Percentiles rank a stretch among this genome's conserved stretches.
Evolutionary conservation across 1,140 invertebrate genomes (phyloP).

Genomic region (Cyrtorhinus lividipennis): DNA sequence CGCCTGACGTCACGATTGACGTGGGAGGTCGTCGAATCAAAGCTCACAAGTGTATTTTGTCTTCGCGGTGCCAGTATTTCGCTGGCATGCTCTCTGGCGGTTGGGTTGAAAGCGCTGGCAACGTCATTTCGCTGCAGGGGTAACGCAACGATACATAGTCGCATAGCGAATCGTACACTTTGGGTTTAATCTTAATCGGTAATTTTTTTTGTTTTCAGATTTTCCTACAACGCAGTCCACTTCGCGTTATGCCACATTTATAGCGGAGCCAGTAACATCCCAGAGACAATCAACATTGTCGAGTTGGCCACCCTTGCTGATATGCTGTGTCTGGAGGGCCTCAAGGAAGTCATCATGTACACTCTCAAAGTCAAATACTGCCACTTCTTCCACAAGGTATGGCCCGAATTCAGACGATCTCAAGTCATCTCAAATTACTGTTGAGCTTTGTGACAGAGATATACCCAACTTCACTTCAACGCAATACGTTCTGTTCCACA

Average conservation of each 20-base stretch:
- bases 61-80: conserved; percentile 80
- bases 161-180: neutral
- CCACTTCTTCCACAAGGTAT: conserved; percentile 77
- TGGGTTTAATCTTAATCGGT: neutral
- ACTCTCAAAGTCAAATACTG: conserved; percentile 78
- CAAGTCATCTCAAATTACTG: too few species aligned
- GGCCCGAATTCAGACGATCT: neutral
- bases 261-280: conserved; percentile 69
- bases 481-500: conserved; percentile 36
- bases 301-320: conserved; percentile 75
- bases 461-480: neutral
- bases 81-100: conserved; percentile 73
- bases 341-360: conserved; percentile 78
- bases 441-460: conserved; percentile 23
- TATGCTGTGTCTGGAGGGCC: conserved; percentile 70
- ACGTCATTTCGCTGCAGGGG: conserved; percentile 68
- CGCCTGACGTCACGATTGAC: conserved; percentile 66
- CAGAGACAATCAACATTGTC: conserved; percentile 66
- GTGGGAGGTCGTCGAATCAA: conserved; percentile 61
- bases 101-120: conserved; percentile 61
- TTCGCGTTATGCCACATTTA: conserved; percentile 86
- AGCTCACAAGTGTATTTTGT: conserved; percentile 79
- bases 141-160: conserved; percentile 32
- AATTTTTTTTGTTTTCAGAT: conserved; percentile 35
- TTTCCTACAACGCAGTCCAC: conserved; percentile 67